Conservation (phyloP, 2,888 invertebrate genomes). For the Nesidiocoris tenuis region DNA sequence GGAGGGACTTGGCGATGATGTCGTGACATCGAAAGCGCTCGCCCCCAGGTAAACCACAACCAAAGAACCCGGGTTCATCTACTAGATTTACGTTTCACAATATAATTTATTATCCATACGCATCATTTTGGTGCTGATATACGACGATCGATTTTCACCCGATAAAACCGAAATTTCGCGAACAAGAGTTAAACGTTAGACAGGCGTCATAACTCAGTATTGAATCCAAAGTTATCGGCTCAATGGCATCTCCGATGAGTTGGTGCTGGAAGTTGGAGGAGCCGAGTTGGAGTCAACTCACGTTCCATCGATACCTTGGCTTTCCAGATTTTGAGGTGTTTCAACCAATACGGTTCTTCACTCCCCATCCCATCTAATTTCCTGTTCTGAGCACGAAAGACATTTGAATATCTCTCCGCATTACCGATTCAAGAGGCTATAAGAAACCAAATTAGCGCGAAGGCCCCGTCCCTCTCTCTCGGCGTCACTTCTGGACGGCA, state of each 20-base stretch:
- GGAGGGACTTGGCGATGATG: no score
- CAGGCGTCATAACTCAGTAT: neutral
- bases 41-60: no score
- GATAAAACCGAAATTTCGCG: no score
- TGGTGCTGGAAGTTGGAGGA: constrained; percentile 13
- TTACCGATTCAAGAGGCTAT: constrained; percentile 47
- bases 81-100: no score
- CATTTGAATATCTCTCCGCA: constrained; percentile 47
- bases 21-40: no score
- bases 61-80: no score
- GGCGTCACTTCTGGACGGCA: no score
- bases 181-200: neutral
- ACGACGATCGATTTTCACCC: no score
- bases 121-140: no score
- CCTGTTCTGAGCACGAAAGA: constrained; percentile 45
- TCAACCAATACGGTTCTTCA: constrained; percentile 21
- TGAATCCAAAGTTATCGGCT: neutral
- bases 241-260: no score
- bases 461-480: constrained; percentile 34
- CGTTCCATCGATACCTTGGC: constrained; percentile 41
- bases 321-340: constrained; percentile 39
- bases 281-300: constrained; percentile 18
- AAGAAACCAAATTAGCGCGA: constrained; percentile 47
- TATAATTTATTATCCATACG: no score
- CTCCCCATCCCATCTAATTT: constrained; percentile 44